These are phyloP conservation scores for Cheirogaleus medius DNA, from an alignment of 2,113 vertebrate species.

Conservation along the genomic window DNA sequence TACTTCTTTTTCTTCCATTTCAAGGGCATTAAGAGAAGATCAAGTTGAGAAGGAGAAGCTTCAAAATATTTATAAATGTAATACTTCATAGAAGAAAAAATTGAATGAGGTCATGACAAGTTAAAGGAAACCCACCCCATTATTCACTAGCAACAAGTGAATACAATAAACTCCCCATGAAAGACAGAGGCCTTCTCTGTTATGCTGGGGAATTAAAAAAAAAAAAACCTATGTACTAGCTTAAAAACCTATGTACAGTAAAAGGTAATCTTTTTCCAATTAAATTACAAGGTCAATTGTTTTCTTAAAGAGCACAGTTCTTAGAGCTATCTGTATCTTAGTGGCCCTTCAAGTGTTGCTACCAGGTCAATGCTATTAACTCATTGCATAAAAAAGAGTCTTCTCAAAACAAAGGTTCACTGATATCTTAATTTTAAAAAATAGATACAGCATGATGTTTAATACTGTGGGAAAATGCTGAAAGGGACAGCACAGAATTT, in stretches of 20 bases:
- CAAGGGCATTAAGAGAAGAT: constrained; percentile 21
- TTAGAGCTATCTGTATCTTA: neutral
- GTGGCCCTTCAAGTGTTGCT: neutral
- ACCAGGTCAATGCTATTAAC: neutral
- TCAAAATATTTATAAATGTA: constrained; percentile 39
- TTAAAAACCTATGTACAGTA: too few relatives aligned
- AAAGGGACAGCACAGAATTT: neutral
- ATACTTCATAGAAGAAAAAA: constrained; percentile 12
- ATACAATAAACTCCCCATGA: neutral
- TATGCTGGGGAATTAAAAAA: neutral
- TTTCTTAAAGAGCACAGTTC: neutral
- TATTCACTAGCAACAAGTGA: constrained; percentile 2
- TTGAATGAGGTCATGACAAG: neutral
- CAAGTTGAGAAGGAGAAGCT: neutral
- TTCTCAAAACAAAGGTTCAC: neutral
- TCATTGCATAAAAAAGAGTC: neutral
- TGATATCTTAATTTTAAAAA: neutral
- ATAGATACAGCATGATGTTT: neutral
- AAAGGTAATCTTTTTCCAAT: neutral
- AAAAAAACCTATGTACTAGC: too few relatives aligned
- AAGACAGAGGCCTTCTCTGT: neutral
- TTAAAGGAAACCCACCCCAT: neutral
- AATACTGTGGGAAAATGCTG: neutral
- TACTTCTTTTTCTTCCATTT: constrained; percentile 13
- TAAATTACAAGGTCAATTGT: neutral